phyloP scores from a whole-genome alignment of 2,113 vertebrate species.

The Amazona vittata region DNA sequence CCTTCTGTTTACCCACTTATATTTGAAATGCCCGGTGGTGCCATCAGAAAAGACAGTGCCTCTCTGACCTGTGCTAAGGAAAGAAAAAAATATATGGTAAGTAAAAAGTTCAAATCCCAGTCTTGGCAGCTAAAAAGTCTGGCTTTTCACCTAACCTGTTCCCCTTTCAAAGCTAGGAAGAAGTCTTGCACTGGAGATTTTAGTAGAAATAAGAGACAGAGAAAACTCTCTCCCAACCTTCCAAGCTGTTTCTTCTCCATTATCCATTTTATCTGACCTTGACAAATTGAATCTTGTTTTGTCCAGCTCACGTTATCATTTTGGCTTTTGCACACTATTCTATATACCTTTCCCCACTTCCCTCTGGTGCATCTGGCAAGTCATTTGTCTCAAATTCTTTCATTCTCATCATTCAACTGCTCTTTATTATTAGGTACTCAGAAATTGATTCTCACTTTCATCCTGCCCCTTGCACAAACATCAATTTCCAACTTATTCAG shows the following conservation, averaged over 20 bases:
- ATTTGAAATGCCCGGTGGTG: background rate
- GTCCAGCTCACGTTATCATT: background rate
- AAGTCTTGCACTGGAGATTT: background rate
- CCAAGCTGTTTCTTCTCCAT: background rate
- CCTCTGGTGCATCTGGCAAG: background rate
- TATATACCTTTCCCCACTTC: background rate
- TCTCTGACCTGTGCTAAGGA: background rate
- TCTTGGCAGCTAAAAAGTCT: background rate
- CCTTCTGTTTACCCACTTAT: background rate
- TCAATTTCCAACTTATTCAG: background rate
- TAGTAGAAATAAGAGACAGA: background rate
- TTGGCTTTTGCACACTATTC: background rate
- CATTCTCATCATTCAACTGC: background rate
- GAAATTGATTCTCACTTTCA: background rate
- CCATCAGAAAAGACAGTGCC: background rate
- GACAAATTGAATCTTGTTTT: background rate
- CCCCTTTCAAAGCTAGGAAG: background rate
- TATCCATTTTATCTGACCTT: background rate
- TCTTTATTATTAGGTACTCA: background rate
- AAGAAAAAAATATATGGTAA: background rate
- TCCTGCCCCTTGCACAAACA: background rate
- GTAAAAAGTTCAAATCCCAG: background rate
- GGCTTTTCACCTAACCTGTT: background rate
- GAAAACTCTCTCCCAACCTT: background rate
- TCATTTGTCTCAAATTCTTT: background rate